Conservation (phyloP, 2,113 vertebrate genomes). For the Cairina moschata region DNA sequence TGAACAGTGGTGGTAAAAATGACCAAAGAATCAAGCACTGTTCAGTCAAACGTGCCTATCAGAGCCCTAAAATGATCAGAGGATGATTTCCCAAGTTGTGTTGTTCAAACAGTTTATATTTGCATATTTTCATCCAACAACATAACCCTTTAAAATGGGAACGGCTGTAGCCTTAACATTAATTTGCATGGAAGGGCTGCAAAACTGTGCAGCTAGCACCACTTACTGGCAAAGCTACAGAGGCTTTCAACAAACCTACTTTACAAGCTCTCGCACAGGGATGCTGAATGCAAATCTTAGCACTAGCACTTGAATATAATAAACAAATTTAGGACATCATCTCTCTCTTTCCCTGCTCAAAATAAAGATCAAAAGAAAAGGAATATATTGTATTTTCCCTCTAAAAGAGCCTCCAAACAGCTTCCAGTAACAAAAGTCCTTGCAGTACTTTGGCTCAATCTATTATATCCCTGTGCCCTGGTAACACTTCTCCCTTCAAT, state of each 20-base stretch:
- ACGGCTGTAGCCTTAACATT: not conserved
- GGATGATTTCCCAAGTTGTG: conserved; percentile 6
- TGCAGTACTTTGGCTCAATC: not conserved
- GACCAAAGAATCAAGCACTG: not conserved
- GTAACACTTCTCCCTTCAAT: not conserved
- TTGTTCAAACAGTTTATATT: conserved; percentile 22
- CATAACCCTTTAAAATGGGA: not conserved
- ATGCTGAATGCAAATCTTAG: not conserved
- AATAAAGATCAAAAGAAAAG: not conserved
- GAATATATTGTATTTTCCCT: not conserved
- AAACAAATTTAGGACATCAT: not conserved
- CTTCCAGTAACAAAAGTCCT: not conserved
- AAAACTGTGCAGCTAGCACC: conserved; percentile 57
- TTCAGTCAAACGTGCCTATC: not conserved
- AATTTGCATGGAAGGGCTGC: not conserved
- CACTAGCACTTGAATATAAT: not conserved
- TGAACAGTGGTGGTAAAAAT: not conserved
- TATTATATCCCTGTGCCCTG: not conserved
- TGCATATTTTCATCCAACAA: conserved; percentile 2
- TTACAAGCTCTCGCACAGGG: not conserved
- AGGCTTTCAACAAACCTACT: not conserved
- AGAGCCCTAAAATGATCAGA: not conserved
- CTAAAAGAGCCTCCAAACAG: not conserved
- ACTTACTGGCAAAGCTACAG: conserved; percentile 37
- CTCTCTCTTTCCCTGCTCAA: not conserved